phyloP scores from a whole-genome alignment of 2,888 invertebrate species.

The Seira sanloemensis region DNA sequence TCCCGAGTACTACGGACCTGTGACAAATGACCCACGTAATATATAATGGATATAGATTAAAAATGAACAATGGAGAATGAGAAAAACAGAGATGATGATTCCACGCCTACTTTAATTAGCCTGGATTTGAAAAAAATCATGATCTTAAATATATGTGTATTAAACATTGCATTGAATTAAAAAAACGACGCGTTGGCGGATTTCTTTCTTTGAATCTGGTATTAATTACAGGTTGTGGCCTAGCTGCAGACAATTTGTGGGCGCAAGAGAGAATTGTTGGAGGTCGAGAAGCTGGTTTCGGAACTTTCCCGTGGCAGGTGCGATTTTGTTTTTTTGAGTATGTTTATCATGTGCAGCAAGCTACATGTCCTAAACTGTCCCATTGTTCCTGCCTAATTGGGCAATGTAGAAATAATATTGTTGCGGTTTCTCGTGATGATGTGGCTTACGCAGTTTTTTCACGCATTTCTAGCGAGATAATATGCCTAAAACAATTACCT shows the following conservation, averaged over 20 bases:
- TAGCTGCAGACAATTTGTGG: slow-evolving; percentile 86
- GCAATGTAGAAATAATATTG: neutral
- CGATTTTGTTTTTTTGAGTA: too few relatives aligned
- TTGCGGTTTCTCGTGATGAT: slow-evolving; percentile 11
- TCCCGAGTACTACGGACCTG: slow-evolving; percentile 82
- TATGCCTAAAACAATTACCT: too few relatives aligned
- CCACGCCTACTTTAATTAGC: too few relatives aligned
- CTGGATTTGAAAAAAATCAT: too few relatives aligned
- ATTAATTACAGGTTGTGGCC: slow-evolving; percentile 86
- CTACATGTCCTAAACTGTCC: too few relatives aligned
- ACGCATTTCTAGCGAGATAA: too few relatives aligned
- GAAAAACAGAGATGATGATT: slow-evolving; percentile 3
- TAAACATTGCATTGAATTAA: too few relatives aligned
- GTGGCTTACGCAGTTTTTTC: slow-evolving; percentile 23
- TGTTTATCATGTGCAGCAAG: too few relatives aligned
- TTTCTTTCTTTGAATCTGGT: too few relatives aligned
- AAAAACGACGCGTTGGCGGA: too few relatives aligned
- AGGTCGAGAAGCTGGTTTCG: slow-evolving; percentile 93
- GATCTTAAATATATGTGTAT: too few relatives aligned
- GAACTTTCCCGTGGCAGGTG: slow-evolving; percentile 95
- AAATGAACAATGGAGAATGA: neutral
- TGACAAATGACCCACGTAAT: slow-evolving; percentile 87
- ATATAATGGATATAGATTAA: slow-evolving; percentile 77
- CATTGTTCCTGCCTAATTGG: neutral
- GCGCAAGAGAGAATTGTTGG: slow-evolving; percentile 94